Evolutionary conservation across 2,888 invertebrate genomes (phyloP).

Genomic region (Digitonthophagus gazella): DNA sequence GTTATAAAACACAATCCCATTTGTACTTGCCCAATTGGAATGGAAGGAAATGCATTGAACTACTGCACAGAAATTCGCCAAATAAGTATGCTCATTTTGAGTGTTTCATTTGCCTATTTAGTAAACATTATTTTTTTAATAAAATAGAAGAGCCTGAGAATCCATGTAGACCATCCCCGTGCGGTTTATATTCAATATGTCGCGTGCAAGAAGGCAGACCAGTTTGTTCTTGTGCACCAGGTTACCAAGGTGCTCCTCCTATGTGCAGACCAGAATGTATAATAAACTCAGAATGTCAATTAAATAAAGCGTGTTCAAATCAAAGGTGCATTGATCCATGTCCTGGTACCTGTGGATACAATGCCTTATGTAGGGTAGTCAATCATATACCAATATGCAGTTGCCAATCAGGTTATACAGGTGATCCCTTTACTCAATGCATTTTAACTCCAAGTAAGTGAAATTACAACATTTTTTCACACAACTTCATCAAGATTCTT

Average conservation of each 20-base stretch:
- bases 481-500: not conserved
- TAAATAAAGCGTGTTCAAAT: conserved; percentile 72
- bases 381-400: conserved; percentile 80
- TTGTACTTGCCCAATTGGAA: conserved; percentile 72
- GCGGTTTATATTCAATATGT: conserved; percentile 77
- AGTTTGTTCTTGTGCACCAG: conserved; percentile 72
- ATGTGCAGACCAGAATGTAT: conserved; percentile 76
- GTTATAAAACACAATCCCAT: conserved; percentile 75
- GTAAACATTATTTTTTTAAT: not conserved
- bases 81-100: conserved; percentile 27
- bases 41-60: conserved; percentile 68
- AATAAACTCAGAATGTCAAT: conserved; percentile 74
- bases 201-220: conserved; percentile 69
- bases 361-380: conserved; percentile 75
- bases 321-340: conserved; percentile 78
- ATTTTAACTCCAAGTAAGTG: conserved; percentile 62
- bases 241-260: conserved; percentile 73
- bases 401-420: conserved; percentile 66
- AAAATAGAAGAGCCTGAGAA: conserved; percentile 54
- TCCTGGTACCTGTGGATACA: conserved; percentile 71
- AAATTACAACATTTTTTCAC: conserved; percentile 8
- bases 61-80: conserved; percentile 53
- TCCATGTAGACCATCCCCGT: conserved; percentile 75
- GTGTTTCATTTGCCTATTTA: too few species aligned
- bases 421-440: conserved; percentile 77